Percentiles rank a stretch among this genome's conserved stretches.
These are phyloP conservation scores for Drosophila elegans DNA, from an alignment of 1,140 invertebrate genomes.

Conservation along the genomic window DNA sequence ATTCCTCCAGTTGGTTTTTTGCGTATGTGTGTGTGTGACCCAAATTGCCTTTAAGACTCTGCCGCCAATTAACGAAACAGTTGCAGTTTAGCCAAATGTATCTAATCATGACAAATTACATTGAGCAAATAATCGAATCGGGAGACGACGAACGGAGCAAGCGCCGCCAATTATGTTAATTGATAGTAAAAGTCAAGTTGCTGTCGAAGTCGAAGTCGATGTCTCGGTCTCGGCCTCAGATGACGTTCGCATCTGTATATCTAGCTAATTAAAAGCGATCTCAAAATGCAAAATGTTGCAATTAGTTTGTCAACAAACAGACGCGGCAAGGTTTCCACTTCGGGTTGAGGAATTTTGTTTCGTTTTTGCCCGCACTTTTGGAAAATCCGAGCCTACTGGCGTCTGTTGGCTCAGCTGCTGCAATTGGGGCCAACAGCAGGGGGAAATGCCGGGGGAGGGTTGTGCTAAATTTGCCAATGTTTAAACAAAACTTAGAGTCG, in stretches of 20 bases:
- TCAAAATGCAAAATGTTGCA: slow-evolving; percentile 62
- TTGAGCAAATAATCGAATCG: slow-evolving; percentile 61
- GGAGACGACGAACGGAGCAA: slow-evolving; percentile 33
- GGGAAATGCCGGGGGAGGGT: background rate
- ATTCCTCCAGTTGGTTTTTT: slow-evolving; percentile 9
- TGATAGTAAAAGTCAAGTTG: slow-evolving; percentile 72
- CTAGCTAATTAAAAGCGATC: slow-evolving; percentile 68
- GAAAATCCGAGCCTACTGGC: slow-evolving; percentile 56
- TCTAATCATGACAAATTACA: slow-evolving; percentile 57
- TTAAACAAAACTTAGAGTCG: slow-evolving; percentile 51
- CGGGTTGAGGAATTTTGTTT: slow-evolving; percentile 30
- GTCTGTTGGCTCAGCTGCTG: slow-evolving; percentile 65
- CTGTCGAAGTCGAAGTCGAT: background rate
- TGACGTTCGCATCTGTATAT: slow-evolving; percentile 15
- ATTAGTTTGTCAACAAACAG: slow-evolving; percentile 70
- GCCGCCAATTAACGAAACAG: slow-evolving; percentile 45
- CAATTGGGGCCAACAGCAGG: slow-evolving; percentile 32
- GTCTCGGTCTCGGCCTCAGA: slow-evolving; percentile 8
- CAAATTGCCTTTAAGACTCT: slow-evolving; percentile 35
- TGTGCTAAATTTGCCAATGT: slow-evolving; percentile 58
- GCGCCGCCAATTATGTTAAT: slow-evolving; percentile 78
- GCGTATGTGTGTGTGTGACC: slow-evolving; percentile 29
- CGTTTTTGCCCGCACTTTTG: slow-evolving; percentile 9
- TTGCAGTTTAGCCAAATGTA: slow-evolving; percentile 54
- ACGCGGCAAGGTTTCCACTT: slow-evolving; percentile 62